Evolutionary conservation across 2,113 vertebrate species (phyloP), one percentile per base, ranked within the genome.

Genomic region (Nothocercus julius): DNA sequence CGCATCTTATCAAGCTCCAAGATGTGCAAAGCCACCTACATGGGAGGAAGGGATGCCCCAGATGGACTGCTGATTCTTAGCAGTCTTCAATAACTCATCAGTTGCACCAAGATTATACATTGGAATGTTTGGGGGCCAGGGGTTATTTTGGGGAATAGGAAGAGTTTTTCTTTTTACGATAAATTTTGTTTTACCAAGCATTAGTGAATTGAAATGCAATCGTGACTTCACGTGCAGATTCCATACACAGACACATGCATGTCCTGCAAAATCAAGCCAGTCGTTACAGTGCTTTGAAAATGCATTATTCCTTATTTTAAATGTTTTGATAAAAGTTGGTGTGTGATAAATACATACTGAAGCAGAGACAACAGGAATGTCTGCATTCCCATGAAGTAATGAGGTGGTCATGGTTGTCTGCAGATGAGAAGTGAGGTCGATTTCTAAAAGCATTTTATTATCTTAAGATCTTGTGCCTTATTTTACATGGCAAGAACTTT

Each of bases 381-480:
- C 30, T 56, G 87, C 54, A 9, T 62, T 53, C 69, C 63, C 53
- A 24, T 83, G 38, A 80, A 85, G 72, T 66, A 87, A 40, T 81
- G 77, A 47, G 62, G 89, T 91, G 24, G 36, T 78, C 74, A 20
- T 34, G n/a, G 54, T 85, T 89, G 51, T 87, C 87, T 92, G 75
- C 85, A 87, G 77, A 78, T 78, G 53, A 75, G 45, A 92, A 93
- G 36, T 58, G 64, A 96, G 58, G 79, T 86, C 42, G 74, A 80
- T 90, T 49, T 77, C 32, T 56, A 47, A 75, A 83, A 91, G 47
- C 5, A 40, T 85, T 86, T 92, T 27, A 47, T 59, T 83, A 56
- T 42, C 45, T 74, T 90, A 67, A 75, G 45, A 61, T 66, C 62
- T 77, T 86, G 18, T 75, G 59, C 62, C 28, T 89, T 95, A 47